These are phyloP conservation scores for Caenorhabditis virilis DNA, from an alignment of 2,888 invertebrate species.

Conservation along the genomic window DNA sequence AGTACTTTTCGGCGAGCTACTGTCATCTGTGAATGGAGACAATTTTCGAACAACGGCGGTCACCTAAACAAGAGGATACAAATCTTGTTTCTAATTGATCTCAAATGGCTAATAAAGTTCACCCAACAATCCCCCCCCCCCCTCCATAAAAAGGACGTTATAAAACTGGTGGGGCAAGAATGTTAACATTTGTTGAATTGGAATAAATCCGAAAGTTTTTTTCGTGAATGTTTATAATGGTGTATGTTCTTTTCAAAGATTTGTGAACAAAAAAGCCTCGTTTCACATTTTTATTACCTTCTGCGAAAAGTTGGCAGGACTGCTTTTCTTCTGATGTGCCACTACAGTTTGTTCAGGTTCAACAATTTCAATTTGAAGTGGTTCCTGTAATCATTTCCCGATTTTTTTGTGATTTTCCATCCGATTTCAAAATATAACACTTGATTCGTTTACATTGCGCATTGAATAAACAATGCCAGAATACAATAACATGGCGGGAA, in stretches of 20 bases:
- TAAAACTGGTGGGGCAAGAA: constrained; percentile 18
- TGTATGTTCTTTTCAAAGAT: background rate
- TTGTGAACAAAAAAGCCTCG: background rate
- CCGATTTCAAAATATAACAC: background rate
- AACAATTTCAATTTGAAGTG: constrained; percentile 16
- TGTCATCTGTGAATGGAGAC: constrained; percentile 39
- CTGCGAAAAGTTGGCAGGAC: constrained; percentile 32
- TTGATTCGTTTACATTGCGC: constrained; percentile 7
- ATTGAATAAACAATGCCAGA: constrained; percentile 32
- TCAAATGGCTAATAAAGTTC: no score
- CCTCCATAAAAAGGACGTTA: constrained; percentile 10
- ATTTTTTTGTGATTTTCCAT: constrained; percentile 1
- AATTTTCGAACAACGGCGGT: constrained; percentile 40
- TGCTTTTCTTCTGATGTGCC: constrained; percentile 23
- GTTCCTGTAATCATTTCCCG: constrained; percentile 16
- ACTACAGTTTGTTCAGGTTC: constrained; percentile 1
- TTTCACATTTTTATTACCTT: constrained; percentile 11
- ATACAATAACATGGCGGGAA: constrained; percentile 5
- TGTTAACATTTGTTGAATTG: background rate
- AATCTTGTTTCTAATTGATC: no score
- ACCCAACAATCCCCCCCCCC: no score
- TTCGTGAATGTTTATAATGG: background rate
- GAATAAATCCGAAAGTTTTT: background rate
- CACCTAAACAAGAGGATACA: constrained; percentile 36
- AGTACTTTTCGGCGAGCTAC: constrained; percentile 3